Base-by-base conservation (phyloP, 2,888 invertebrate species). In the Protonemura montana region DNA sequence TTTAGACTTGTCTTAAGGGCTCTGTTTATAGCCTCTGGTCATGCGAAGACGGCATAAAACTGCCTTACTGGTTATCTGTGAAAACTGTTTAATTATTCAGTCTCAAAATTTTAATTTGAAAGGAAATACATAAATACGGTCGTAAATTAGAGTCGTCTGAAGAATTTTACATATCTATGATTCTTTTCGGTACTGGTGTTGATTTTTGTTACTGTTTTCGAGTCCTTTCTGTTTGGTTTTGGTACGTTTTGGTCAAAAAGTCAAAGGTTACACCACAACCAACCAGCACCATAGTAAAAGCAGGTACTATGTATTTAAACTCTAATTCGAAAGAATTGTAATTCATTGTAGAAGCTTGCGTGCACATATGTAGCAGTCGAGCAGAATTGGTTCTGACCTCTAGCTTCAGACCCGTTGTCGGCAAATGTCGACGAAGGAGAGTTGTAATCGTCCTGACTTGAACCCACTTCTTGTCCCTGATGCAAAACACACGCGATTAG, bases 391-490 rank as follows among this genome's bases (percentile, higher is more conserved):
- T 26, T 85, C 88, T 87, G 86, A 88, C 88, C 88, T 87, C 86
- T 85, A 76, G 16, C 82, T 76, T 86, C 82, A 76, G 80, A 42
- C 27, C 82, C 87, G 84, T 86, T 87, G 80, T 87, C 87, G 84
- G 85, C 81, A 85, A 87, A 86, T 77, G 87, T 59, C 82, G 87
- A 86, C 80, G 87, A 87, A 86, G 30, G 80, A 35, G 87, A 41
- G 42, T 2, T 21, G 82, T 6, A 3, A 76, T 28, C 82, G 86
- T 85, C 84, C 86, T 85, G 86, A 85, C 84, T 87, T 85, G 30
- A 42, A 76, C 78, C 86, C 86, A 85, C 84, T 42, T 41, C 87
- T 86, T 87, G 88, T 77, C 84, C 87, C 87, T 88, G 82, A 86
- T 59, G 21, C 82, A 87, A 86, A 80, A 85, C 29, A 87, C n/a